A percentile compares a stretch with the other conserved stretches of the same genome.
Conservation (phyloP, 2,888 invertebrate genomes). For the Dryadula phaetusa region DNA sequence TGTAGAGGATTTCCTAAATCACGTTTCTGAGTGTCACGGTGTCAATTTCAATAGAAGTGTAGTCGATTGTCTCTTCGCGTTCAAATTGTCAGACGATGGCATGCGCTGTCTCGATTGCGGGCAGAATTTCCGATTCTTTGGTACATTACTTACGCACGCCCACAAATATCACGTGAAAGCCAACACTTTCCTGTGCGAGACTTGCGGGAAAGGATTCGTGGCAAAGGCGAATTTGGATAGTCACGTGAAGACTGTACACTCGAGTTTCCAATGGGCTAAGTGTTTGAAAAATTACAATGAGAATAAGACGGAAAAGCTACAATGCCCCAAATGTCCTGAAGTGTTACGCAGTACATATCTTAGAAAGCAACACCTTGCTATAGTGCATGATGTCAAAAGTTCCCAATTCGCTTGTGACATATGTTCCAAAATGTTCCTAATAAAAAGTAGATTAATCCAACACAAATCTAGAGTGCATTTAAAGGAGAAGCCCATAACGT, state of each 20-base stretch:
- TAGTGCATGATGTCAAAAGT: slow-evolving; percentile 65
- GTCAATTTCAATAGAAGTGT: slow-evolving; percentile 47
- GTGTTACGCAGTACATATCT: slow-evolving; percentile 61
- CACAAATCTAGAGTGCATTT: slow-evolving; percentile 69
- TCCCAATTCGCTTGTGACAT: slow-evolving; percentile 65
- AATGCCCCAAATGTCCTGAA: slow-evolving; percentile 68
- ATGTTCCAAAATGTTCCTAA: slow-evolving; percentile 62
- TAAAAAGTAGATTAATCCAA: slow-evolving; percentile 58
- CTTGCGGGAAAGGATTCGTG: slow-evolving; percentile 68
- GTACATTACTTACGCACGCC: slow-evolving; percentile 56
- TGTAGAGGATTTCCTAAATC: slow-evolving; percentile 55
- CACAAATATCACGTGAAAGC: slow-evolving; percentile 55
- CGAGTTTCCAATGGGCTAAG: slow-evolving; percentile 49
- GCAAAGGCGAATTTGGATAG: slow-evolving; percentile 59
- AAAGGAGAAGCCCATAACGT: slow-evolving; percentile 63
- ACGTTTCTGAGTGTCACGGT: slow-evolving; percentile 51
- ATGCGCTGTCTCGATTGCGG: slow-evolving; percentile 61
- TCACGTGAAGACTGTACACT: slow-evolving; percentile 62
- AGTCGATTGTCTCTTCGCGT: slow-evolving; percentile 50
- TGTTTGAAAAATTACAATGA: slow-evolving; percentile 34
- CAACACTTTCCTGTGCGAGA: slow-evolving; percentile 57
- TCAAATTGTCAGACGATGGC: slow-evolving; percentile 56
- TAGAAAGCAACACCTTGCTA: slow-evolving; percentile 65
- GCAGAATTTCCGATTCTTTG: slow-evolving; percentile 59
- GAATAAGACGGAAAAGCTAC: slow-evolving; percentile 29